Conservation (phyloP, 92 coral and sea anemone species). For the Zoanthus solanderi region DNA sequence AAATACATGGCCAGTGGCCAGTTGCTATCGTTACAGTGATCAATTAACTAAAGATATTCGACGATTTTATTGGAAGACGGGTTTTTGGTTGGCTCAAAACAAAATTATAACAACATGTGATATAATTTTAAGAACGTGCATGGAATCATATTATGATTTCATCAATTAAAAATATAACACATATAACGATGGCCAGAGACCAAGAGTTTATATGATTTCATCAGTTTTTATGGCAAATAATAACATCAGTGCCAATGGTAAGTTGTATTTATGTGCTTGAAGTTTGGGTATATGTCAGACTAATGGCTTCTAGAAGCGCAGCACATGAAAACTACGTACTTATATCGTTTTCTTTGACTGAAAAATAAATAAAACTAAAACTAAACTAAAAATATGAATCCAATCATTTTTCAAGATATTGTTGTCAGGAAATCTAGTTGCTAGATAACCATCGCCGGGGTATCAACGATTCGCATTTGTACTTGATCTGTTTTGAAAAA, state of each 20-base stretch:
- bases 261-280: no score
- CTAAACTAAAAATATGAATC: neutral
- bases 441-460: neutral
- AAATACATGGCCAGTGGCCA: no score
- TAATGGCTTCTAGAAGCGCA: no score
- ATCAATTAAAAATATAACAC: neutral
- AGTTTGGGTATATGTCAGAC: no score
- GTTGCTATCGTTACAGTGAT: no score
- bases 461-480: neutral
- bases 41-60: no score
- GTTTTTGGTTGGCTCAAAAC: neutral
- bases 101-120: neutral
- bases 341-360: no score
- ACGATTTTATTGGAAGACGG: no score
- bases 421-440: constrained; percentile 20
- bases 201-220: neutral
- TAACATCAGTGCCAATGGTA: neutral
- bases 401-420: neutral
- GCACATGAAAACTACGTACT: no score
- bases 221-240: neutral
- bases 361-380: neutral
- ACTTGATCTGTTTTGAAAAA: neutral
- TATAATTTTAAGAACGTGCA: neutral
- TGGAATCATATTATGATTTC: neutral
- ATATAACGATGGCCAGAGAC: no score